phyloP scores from a whole-genome alignment of 2,113 vertebrate species.

The Otus sunia region DNA sequence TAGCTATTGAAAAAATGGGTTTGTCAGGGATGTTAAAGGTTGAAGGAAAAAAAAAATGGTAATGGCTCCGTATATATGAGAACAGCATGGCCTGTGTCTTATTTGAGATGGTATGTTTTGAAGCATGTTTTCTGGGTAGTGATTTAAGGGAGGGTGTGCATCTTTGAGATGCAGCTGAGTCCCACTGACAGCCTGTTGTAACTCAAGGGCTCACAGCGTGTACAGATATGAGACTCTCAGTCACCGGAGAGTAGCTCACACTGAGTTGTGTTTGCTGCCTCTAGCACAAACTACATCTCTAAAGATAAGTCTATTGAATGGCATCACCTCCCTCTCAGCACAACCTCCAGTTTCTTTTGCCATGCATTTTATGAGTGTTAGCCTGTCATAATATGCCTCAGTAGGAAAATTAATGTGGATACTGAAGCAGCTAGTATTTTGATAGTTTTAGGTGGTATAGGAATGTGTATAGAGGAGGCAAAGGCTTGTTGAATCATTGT shows the following conservation, averaged over 20 bases:
- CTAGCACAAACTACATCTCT: neutral
- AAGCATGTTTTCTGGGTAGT: neutral
- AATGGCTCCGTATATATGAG: neutral
- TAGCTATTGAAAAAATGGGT: neutral
- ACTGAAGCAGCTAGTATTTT: neutral
- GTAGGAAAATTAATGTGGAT: neutral
- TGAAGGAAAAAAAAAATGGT: neutral
- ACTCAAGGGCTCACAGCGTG: neutral
- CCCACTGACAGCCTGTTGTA: neutral
- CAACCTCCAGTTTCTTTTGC: neutral
- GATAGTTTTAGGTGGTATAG: neutral
- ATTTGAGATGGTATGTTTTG: neutral
- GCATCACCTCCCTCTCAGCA: neutral
- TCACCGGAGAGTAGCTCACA: neutral
- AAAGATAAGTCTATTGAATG: neutral
- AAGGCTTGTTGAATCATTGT: neutral
- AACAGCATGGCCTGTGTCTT: neutral
- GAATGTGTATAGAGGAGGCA: neutral
- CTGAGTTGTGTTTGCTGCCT: neutral
- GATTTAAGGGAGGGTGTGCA: neutral
- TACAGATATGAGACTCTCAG: neutral
- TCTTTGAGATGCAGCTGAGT: neutral
- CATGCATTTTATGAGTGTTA: neutral
- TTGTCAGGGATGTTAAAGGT: neutral
- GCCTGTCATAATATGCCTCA: neutral